Evolutionary conservation across 2,797 vertebrate species (phyloP).

Genomic region (Knipowitschia caucasica): DNA sequence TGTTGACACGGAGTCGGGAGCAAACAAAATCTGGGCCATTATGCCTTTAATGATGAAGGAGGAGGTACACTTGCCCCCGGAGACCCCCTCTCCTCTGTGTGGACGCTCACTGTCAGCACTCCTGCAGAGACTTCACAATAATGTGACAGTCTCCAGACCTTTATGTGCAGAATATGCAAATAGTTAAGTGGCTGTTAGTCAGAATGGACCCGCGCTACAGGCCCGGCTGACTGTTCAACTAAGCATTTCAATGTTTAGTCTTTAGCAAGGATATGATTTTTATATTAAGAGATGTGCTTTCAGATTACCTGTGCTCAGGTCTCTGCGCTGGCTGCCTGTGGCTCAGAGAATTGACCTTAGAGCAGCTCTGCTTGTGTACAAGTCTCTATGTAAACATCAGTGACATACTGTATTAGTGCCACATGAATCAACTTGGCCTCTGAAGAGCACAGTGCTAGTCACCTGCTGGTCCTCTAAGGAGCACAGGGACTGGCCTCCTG

Average conservation of each 20-base stretch:
- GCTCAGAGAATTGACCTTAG: no score
- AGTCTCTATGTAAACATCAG: no score
- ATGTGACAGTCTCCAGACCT: conserved; percentile 18
- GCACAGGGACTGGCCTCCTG: no score
- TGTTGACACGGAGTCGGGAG: conserved; percentile 53
- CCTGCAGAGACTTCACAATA: conserved; percentile 21
- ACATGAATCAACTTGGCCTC: no score
- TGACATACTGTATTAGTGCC: no score
- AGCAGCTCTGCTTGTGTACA: no score
- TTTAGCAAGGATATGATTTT: background rate
- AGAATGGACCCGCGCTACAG: background rate
- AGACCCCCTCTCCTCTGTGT: conserved; percentile 26
- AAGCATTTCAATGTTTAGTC: conserved; percentile 3
- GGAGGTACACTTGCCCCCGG: conserved; percentile 21
- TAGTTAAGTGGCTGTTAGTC: conserved; percentile 11
- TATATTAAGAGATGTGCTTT: conserved; percentile 5
- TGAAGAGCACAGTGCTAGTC: no score
- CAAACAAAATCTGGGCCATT: conserved; percentile 63
- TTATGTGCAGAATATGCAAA: conserved; percentile 17
- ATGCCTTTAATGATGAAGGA: conserved; percentile 58
- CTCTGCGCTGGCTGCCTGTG: no score
- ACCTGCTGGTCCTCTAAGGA: no score
- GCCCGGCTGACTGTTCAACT: background rate
- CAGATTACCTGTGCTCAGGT: background rate
- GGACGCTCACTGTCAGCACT: conserved; percentile 26